These are phyloP conservation scores for Drosophila putrida DNA, from an alignment of 2,888 invertebrate species.

Conservation along the genomic window DNA sequence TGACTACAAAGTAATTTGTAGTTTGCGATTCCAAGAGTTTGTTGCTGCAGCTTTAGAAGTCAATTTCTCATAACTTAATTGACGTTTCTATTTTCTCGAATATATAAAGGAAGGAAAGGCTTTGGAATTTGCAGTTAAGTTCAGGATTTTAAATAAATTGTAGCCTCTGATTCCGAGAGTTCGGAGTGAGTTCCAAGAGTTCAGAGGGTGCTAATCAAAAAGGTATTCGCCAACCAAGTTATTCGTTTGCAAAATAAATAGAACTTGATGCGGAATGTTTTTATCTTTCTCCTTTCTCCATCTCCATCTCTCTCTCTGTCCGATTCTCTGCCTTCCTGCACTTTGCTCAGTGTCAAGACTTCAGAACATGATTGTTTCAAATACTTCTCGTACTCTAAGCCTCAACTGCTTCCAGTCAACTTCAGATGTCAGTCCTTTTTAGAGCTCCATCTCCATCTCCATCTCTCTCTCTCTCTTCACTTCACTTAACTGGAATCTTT, in stretches of 20 bases:
- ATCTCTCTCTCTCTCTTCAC: no score
- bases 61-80: no score
- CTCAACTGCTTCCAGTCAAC: conserved; percentile 50
- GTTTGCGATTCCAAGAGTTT: no score
- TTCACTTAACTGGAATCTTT: conserved; percentile 14
- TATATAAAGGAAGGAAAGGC: background rate
- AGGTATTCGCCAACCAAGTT: conserved; percentile 17
- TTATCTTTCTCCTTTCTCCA: background rate
- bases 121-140: background rate
- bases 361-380: conserved; percentile 55
- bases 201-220: conserved; percentile 33
- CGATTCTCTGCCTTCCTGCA: background rate
- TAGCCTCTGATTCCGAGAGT: background rate
- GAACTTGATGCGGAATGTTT: conserved; percentile 13
- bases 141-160: background rate
- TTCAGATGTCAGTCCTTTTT: conserved; percentile 55
- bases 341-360: conserved; percentile 22
- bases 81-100: no score
- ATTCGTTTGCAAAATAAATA: conserved; percentile 34
- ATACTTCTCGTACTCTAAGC: conserved; percentile 36
- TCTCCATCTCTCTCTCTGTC: background rate
- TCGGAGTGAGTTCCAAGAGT: background rate
- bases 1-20: no score
- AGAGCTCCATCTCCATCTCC: conserved; percentile 15
- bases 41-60: no score